Conservation (phyloP, 2,797 vertebrate genomes). For the Lepilemur ruficaudatus region DNA sequence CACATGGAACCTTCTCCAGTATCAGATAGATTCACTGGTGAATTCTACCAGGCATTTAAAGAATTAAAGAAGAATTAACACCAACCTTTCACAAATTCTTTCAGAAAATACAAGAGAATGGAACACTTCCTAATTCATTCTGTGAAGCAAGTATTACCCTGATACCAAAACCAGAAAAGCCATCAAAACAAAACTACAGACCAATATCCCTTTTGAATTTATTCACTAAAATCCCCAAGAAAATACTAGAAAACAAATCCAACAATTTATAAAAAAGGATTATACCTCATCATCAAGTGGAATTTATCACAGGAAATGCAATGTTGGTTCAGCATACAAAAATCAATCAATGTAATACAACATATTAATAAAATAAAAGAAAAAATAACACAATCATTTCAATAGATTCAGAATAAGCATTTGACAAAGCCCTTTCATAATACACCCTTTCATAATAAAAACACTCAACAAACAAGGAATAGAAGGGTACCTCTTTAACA, state of each 20-base stretch:
- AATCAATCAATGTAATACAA: neutral
- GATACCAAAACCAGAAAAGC: neutral
- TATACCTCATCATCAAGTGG: neutral
- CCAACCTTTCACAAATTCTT: neutral
- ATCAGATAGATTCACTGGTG: neutral
- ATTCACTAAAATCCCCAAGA: neutral
- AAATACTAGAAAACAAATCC: neutral
- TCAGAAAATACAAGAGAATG: neutral
- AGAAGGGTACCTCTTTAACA: neutral
- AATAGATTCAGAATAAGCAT: neutral
- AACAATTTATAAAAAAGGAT: neutral
- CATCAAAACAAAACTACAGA: neutral
- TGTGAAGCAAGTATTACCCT: neutral
- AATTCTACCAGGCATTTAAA: neutral
- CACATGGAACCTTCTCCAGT: neutral
- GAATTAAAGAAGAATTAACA: neutral
- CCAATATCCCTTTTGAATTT: neutral
- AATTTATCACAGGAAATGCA: neutral
- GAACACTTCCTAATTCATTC: neutral
- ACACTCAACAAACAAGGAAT: neutral
- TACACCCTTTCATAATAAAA: neutral
- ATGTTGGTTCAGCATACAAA: neutral
- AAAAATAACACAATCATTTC: neutral
- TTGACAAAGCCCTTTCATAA: neutral
- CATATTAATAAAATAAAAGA: neutral